phyloP scores from a whole-genome alignment of 2,888 invertebrate species.

The Tanytarsus gracilentus region DNA sequence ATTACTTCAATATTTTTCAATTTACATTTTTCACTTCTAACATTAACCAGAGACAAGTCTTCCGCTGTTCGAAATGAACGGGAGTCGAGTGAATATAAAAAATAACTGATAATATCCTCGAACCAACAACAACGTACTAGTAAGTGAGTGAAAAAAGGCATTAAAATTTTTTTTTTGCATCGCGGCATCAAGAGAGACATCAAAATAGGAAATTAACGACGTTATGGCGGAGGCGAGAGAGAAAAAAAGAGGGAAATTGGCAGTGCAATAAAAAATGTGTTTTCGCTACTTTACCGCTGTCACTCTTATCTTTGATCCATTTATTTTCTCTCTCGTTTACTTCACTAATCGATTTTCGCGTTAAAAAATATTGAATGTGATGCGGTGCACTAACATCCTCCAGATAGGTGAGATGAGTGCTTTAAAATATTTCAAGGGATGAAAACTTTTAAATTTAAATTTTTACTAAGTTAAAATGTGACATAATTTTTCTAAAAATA shows the following conservation, averaged over 20 bases:
- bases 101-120: slow-evolving; percentile 17
- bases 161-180: not conserved
- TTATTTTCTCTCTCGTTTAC: not conserved
- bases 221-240: not conserved
- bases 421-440: too few species aligned
- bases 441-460: too few species aligned
- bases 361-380: too few species aligned
- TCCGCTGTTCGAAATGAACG: not conserved
- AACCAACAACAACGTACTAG: not conserved
- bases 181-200: slow-evolving; percentile 12
- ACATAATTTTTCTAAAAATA: too few species aligned
- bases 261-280: slow-evolving; percentile 27
- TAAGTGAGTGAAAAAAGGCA: too few species aligned
- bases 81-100: slow-evolving; percentile 1
- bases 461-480: too few species aligned
- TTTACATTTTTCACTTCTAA: slow-evolving; percentile 13
- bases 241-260: slow-evolving; percentile 10
- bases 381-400: too few species aligned
- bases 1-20: slow-evolving; percentile 12
- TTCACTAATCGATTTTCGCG: slow-evolving; percentile 21
- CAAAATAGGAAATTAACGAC: slow-evolving; percentile 27
- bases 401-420: too few species aligned
- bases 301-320: slow-evolving; percentile 21
- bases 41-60: slow-evolving; percentile 19
- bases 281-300: slow-evolving; percentile 20